Evolutionary conservation across 2,113 vertebrate species (phyloP).

Genomic region (Pyrgilauda ruficollis): DNA sequence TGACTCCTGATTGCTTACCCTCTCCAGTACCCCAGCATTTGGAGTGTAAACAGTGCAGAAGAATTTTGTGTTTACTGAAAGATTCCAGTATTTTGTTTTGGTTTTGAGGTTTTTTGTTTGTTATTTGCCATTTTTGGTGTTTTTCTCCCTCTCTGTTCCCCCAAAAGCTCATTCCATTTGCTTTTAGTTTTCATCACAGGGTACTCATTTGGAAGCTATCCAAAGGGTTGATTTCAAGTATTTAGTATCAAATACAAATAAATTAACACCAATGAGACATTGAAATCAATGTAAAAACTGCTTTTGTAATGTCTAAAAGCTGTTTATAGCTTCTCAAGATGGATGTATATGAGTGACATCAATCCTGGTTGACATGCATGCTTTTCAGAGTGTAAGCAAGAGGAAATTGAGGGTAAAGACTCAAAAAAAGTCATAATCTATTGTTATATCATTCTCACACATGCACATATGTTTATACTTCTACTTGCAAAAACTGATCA

Average conservation of each 20-base stretch:
- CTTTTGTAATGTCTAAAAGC: background rate
- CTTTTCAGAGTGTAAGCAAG: background rate
- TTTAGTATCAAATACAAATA: background rate
- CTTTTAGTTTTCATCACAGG: background rate
- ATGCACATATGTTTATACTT: background rate
- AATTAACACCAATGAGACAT: background rate
- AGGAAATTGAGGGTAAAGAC: slow-evolving; percentile 25
- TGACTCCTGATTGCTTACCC: background rate
- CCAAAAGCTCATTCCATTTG: background rate
- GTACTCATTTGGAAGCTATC: background rate
- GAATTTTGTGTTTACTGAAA: background rate
- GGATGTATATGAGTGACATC: background rate
- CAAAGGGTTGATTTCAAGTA: background rate
- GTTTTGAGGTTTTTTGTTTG: background rate
- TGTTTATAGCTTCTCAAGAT: background rate
- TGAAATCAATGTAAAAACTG: background rate
- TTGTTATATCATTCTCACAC: background rate
- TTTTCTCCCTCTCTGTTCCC: background rate
- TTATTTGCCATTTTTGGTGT: background rate
- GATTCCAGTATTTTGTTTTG: background rate
- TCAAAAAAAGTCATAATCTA: background rate
- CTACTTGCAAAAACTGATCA: background rate
- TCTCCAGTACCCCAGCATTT: background rate
- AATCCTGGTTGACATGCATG: background rate
- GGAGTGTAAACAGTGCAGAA: background rate